phyloP scores from a whole-genome alignment of 2,888 invertebrate genomes.

The Lasioglossum zephyrum region DNA sequence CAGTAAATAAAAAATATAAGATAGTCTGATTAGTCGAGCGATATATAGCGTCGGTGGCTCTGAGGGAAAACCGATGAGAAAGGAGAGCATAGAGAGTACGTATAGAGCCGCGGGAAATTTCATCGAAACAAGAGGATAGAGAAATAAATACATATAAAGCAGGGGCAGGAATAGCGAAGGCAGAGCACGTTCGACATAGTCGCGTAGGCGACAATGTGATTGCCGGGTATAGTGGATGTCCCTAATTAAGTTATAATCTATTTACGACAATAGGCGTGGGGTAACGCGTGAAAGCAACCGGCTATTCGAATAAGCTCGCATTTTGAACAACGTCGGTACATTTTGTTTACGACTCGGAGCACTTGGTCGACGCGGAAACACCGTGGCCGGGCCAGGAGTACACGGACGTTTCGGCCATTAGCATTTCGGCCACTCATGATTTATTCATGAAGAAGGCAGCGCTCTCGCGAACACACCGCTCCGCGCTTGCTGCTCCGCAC shows the following conservation, averaged over 20 bases:
- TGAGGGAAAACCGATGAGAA: too few relatives aligned
- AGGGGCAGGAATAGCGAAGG: background rate
- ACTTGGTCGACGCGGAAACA: conserved; percentile 54
- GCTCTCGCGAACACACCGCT: background rate
- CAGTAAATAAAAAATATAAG: too few relatives aligned
- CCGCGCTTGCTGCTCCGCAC: background rate
- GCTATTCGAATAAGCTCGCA: conserved; percentile 49
- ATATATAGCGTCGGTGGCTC: too few relatives aligned
- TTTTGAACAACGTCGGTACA: conserved; percentile 61
- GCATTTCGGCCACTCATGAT: conserved; percentile 73
- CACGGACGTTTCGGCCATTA: conserved; percentile 69
- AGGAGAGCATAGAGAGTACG: too few relatives aligned
- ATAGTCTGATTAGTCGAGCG: too few relatives aligned
- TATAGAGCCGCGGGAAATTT: background rate
- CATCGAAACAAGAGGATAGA: background rate
- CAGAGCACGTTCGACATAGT: conserved; percentile 4
- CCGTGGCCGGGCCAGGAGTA: conserved; percentile 7
- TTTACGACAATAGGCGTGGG: conserved; percentile 15
- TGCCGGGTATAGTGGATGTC: background rate
- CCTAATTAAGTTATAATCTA: conserved; percentile 52
- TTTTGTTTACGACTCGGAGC: conserved; percentile 63
- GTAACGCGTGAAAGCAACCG: conserved; percentile 46
- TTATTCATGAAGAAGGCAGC: conserved; percentile 70
- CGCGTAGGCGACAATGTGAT: background rate
- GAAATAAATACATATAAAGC: background rate